Evolutionary conservation across 2,797 vertebrate genomes (phyloP), one percentile per base, ranked within the genome.

Genomic region (Propithecus perrieri): DNA sequence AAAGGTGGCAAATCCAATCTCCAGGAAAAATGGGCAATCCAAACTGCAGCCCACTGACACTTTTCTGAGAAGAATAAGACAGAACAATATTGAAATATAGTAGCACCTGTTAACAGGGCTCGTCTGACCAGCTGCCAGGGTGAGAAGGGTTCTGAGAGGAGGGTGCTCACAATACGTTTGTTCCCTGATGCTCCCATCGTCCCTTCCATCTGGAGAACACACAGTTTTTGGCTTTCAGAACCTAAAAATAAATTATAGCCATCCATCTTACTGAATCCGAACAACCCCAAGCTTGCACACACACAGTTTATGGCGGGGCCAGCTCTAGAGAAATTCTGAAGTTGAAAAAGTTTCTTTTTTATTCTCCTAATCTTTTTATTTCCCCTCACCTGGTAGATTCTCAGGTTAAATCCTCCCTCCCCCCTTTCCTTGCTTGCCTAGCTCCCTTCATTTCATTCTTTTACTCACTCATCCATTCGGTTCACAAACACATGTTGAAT

Each of bases 131-230:
- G 43, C 35, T 76, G 69, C 69, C 15, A 33, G 38, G 65, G 15
- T 57, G 43, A 33, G 7, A 41, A 57, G 35, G n/a, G 43, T 5
- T 10, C 18, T 33, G 7, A 75, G 30, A 33, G n/a, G 26, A 76
- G 74, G 24, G 1, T 0, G 3, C 26, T 15, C 33, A 10, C 2
- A 26, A 0, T 7, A 18, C 18, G 7, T 26, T 20, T 67, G 63
- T 5, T 50, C n/a, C 48, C 72, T 53, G 18, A 65, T 3, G 22
- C 14, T 89, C 48, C 38, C 18, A 59, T 2, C 22, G 9, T 69
- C 57, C 57, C n/a, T 79, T 38, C 38, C 48, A 50, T 57, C 48
- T 65, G 94, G 18, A 90, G 59, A 65, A 91, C 10, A 57, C 17
- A 67, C 1, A 71, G 7, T 28, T 71, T 85, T 46, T 67, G 61